Base-by-base conservation (phyloP, 2,888 invertebrate species). In the Temnothorax unifasciatus region DNA sequence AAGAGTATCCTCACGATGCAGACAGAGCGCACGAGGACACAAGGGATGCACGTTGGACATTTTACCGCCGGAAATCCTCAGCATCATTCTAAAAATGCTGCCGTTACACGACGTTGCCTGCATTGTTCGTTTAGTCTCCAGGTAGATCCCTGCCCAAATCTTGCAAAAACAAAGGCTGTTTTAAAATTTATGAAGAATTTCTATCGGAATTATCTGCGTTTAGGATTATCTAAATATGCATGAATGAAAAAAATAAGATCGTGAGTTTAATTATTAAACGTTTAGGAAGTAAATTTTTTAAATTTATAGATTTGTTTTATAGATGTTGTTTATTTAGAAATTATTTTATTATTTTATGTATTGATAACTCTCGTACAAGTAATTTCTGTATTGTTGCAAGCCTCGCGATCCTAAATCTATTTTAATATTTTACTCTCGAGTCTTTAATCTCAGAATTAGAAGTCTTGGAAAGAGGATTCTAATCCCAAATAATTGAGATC, bases 31-130 rank as follows among this genome's bases (percentile, higher is more conserved):
- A 50, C 64, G 13, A 66, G 29, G 25, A 54, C 8, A 11, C 71
- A 69, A 52, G 38, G 34, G 21, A 18, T 86, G 89, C 64, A 91
- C 89, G 5, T 81, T 94, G 74, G 93, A 94, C 21, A 91, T 86
- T 5, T 90, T 95, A 41, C 95, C 95, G 1, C 93, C 93, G 9
- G 95, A 95, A 89, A 90, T 95, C 25, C 86, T 94, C 64, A 94
- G 94, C 81, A 93, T 93, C 92, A 91, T 95, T 29, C 82, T 94
- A 6, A 90, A 92, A 5, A 87, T 94, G 21, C 76, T 94, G 50
- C 92, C 94, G 3, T 88, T 93, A 57, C 90, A 91, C 9, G 92
- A 93, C 11, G 91, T 94, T 11, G 91, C 94, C 13, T 87, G 89
- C 3, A 88, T 90, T 15, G 88, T 94, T 75, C 93, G 95, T 44